phyloP scores from a whole-genome alignment of 2,888 invertebrate species.

The Ferdinandea cuprea region DNA sequence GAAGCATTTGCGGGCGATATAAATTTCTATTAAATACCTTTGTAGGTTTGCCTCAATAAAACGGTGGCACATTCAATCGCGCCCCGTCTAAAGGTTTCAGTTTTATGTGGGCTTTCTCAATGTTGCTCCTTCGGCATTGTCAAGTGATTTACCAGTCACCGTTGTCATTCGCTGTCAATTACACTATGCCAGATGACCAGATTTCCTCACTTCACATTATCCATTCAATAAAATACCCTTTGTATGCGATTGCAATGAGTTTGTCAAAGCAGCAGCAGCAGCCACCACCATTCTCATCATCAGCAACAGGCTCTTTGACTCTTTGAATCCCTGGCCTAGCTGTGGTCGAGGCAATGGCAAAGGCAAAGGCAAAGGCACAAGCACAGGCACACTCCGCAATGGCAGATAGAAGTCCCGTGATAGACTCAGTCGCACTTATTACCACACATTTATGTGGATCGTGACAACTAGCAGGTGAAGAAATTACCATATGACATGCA shows the following conservation, averaged over 20 bases:
- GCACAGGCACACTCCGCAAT: conserved; percentile 35
- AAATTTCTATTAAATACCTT: conserved; percentile 66
- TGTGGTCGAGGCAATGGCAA: too few relatives aligned
- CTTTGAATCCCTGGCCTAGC: conserved; percentile 17
- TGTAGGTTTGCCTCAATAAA: conserved; percentile 40
- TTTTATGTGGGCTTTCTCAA: conserved; percentile 47
- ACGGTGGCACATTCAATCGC: conserved; percentile 29
- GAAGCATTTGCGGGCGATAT: conserved; percentile 61
- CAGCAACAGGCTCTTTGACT: conserved; percentile 9
- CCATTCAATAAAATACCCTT: conserved; percentile 71
- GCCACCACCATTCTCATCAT: neutral
- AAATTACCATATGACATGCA: conserved; percentile 75
- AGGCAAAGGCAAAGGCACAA: conserved; percentile 5
- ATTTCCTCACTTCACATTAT: conserved; percentile 67
- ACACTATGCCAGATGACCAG: conserved; percentile 66
- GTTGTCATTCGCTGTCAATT: conserved; percentile 73
- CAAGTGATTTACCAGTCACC: conserved; percentile 74
- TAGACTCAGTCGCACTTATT: conserved; percentile 74
- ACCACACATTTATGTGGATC: conserved; percentile 74
- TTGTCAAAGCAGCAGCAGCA: conserved; percentile 42
- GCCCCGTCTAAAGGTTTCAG: conserved; percentile 14
- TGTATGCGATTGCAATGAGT: conserved; percentile 38
- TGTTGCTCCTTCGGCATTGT: conserved; percentile 54
- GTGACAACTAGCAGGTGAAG: conserved; percentile 75
- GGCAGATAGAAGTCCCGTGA: conserved; percentile 70